phyloP scores from a whole-genome alignment of 2,888 invertebrate species.

The Cabera pusaria region DNA sequence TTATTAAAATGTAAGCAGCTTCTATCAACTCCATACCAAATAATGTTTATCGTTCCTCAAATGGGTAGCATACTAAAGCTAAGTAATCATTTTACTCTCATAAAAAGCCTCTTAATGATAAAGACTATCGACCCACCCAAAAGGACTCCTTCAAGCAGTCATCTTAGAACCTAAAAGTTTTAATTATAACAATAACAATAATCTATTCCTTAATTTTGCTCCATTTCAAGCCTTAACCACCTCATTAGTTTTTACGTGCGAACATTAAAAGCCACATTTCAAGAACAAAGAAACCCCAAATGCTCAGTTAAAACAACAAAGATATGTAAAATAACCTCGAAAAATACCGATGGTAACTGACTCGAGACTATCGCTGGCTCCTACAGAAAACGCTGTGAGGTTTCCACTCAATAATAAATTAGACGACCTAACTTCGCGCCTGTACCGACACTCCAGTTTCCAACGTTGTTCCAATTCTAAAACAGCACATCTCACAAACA shows the following conservation, averaged over 20 bases:
- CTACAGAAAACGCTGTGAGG: constrained; percentile 49
- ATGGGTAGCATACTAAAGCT: no score
- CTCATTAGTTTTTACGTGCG: constrained; percentile 13
- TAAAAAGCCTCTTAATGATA: no score
- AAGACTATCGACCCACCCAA: no score
- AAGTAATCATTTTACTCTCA: no score
- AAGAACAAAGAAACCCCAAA: constrained; percentile 32
- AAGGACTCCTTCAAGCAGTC: constrained; percentile 2
- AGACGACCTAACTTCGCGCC: constrained; percentile 76
- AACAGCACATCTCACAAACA: constrained; percentile 46
- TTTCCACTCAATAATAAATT: constrained; percentile 80
- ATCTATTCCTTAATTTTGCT: constrained; percentile 9
- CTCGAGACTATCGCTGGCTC: constrained; percentile 33
- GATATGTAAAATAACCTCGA: constrained; percentile 32
- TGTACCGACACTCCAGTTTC: constrained; percentile 66
- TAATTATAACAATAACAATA: constrained; percentile 9
- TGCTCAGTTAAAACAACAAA: constrained; percentile 24
- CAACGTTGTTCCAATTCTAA: constrained; percentile 55
- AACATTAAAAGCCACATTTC: constrained; percentile 25
- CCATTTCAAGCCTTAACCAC: constrained; percentile 8
- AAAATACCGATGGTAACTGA: constrained; percentile 28
- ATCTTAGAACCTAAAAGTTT: constrained; percentile 8
- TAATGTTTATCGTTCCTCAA: no score
- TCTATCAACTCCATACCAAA: no score
- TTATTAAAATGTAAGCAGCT: no score